Conservation (phyloP, 1,140 invertebrate genomes). For the Patella vulgata region DNA sequence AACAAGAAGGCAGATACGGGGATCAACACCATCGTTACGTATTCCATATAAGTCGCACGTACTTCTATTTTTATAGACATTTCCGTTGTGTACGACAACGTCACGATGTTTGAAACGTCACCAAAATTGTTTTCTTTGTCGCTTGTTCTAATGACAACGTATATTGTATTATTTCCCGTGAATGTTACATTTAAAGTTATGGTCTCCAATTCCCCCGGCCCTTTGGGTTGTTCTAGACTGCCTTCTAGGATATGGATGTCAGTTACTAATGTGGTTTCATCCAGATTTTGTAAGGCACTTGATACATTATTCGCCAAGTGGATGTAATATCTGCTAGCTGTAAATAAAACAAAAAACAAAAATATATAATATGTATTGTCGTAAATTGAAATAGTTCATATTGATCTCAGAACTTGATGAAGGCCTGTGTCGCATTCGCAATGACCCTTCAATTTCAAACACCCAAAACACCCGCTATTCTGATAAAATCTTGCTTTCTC, state of each 20-base stretch:
- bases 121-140: constrained; percentile 26
- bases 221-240: not conserved
- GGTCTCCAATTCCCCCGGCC: constrained; percentile 10
- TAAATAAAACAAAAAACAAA: constrained; percentile 2
- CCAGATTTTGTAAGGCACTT: constrained; percentile 1
- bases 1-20: constrained; percentile 11
- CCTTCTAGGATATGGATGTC: not conserved
- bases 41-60: not conserved
- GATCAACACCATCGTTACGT: constrained; percentile 18
- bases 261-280: not conserved
- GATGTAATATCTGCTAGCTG: constrained; percentile 25
- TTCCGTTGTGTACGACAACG: constrained; percentile 19
- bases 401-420: no score
- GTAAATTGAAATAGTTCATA: no score
- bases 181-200: not conserved
- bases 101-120: constrained; percentile 32
- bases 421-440: no score
- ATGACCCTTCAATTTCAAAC: no score
- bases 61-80: constrained; percentile 17
- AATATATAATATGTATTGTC: no score
- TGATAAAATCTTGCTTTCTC: no score
- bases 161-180: constrained; percentile 21
- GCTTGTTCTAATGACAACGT: constrained; percentile 19
- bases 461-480: no score
- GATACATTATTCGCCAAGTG: constrained; percentile 23